Base-by-base conservation (phyloP, 2,113 vertebrate genomes). In the Pyxicephalus adspersus region DNA sequence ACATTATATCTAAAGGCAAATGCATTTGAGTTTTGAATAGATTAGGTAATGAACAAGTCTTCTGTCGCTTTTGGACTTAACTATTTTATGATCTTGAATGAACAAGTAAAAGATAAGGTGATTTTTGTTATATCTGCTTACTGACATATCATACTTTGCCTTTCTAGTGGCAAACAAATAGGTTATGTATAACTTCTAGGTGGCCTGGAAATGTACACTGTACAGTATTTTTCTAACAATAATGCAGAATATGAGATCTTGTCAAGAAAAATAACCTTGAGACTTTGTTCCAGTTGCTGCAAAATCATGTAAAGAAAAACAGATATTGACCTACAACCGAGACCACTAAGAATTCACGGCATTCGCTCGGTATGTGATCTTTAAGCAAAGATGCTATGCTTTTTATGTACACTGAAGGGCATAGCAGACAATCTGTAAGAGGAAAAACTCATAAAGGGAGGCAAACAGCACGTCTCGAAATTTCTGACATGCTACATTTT, bases 401-500 rank as follows among this genome's bases (percentile, higher is more conserved):
- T 73, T 73, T 38, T 58, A 58, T 75, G 13, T 82, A 58, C 51
- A 72, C 51, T 75, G 64, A 75, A 65, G 80, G 61, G 80, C 68
- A 74, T 57, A 74, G 74, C 51, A 81, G 50, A 34, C 70, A 74
- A 66, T 75, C 60, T 81, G 61, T 64, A 55, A 54, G 64, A 65
- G 51, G 79, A 66, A 75, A 38, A 82, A 82, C 60, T 66, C 22
- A 82, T 75, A 45, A 52, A 28, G 31, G 51, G 66, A 55, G 55
- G 58, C 79, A 57, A 74, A 82, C 58, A 23, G n/a, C 38, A 73
- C 52, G 64, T 75, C 64, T 82, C 23, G 22, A 54, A 55, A 64
- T 57, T 20, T 81, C 60, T 81, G 68, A 81, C 78, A 72, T 55
- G 79, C 79, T 75, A 65, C 52, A 82, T 66, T 82, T 82, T 66